Evolutionary conservation across 2,888 invertebrate species (phyloP).

Genomic region (Leptarthrus brevirostris): DNA sequence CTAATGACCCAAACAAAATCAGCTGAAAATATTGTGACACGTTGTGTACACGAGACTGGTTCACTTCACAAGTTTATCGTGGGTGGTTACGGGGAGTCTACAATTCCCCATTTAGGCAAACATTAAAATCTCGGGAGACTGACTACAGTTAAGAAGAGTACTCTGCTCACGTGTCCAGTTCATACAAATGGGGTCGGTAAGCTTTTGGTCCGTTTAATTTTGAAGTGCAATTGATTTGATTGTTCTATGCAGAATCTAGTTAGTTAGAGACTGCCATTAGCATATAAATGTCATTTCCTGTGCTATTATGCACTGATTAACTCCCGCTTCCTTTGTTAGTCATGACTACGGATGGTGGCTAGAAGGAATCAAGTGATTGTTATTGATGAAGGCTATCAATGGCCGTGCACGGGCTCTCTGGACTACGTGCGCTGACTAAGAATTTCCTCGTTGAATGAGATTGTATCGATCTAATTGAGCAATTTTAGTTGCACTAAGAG

Average conservation of each 20-base stretch:
- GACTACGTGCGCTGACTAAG: conserved; percentile 15
- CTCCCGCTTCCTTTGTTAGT: conserved; percentile 48
- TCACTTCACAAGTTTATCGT: background rate
- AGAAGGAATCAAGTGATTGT: conserved; percentile 15
- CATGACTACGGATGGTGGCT: background rate
- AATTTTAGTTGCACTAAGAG: conserved; percentile 9
- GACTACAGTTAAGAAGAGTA: background rate
- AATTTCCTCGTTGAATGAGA: background rate
- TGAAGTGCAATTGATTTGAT: conserved; percentile 32
- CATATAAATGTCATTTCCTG: conserved; percentile 54
- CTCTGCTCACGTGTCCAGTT: background rate
- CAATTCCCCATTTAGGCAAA: background rate
- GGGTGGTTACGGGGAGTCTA: background rate
- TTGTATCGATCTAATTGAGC: background rate
- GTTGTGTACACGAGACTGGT: background rate
- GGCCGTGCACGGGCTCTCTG: background rate
- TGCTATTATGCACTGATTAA: conserved; percentile 53
- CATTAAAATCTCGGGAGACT: background rate
- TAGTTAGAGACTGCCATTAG: conserved; percentile 36
- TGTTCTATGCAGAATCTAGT: conserved; percentile 11
- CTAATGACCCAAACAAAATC: background rate
- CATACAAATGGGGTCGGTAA: background rate
- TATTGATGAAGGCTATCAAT: conserved; percentile 32
- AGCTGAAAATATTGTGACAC: background rate
- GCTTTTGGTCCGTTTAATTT: background rate